Evolutionary conservation across 2,888 invertebrate genomes (phyloP).

Genomic region (Tetragonula carbonaria): DNA sequence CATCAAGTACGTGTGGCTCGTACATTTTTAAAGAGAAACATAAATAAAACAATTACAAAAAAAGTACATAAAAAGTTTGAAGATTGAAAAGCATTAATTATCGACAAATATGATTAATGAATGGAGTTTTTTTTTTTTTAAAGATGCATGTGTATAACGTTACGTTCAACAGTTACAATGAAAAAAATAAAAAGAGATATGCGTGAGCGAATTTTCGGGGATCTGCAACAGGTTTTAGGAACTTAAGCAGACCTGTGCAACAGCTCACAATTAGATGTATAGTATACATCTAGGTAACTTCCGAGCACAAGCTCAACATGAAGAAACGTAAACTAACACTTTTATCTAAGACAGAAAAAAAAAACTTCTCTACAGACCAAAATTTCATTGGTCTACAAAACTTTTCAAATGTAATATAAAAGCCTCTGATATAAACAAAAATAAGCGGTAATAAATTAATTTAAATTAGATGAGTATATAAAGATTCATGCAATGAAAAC

Average conservation of each 20-base stretch:
- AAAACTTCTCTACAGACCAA: conserved; percentile 27
- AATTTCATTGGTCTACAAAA: conserved; percentile 39
- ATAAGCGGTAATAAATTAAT: conserved; percentile 72
- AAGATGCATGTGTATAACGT: conserved; percentile 39
- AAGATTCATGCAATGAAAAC: conserved; percentile 55
- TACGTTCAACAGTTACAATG: conserved; percentile 11
- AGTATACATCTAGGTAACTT: conserved; percentile 61
- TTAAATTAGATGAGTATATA: conserved; percentile 66
- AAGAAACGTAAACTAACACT: conserved; percentile 50
- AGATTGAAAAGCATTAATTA: conserved; percentile 42
- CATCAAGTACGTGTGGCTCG: conserved; percentile 65
- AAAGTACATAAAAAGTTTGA: conserved; percentile 47
- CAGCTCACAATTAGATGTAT: conserved; percentile 52
- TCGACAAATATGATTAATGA: conserved; percentile 37
- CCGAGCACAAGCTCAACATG: conserved; percentile 52
- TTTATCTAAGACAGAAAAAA: conserved; percentile 42
- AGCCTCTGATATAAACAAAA: conserved; percentile 65
- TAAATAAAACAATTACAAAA: conserved; percentile 56
- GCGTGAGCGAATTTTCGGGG: conserved; percentile 41
- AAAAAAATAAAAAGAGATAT: conserved; percentile 24
- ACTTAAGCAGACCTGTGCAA: conserved; percentile 60
- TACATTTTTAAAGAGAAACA: conserved; percentile 46
- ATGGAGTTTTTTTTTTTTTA: conserved; percentile 27
- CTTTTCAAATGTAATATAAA: conserved; percentile 57
- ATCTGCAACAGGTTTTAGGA: conserved; percentile 61